Evolutionary conservation across 2,797 vertebrate genomes (phyloP).

Genomic region (Sebastes jordani): DNA sequence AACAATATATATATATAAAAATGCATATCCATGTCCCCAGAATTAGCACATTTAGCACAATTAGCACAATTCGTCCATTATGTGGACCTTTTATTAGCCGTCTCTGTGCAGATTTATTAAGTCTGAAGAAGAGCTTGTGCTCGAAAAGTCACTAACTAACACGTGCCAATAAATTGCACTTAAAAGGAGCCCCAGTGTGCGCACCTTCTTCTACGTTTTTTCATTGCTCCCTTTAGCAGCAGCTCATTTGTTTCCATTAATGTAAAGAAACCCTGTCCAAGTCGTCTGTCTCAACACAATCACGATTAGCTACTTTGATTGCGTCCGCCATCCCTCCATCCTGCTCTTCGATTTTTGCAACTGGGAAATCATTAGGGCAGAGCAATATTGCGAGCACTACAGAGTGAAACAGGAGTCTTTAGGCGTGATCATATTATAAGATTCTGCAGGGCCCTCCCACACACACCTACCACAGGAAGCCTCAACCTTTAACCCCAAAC

Average conservation of each 20-base stretch:
- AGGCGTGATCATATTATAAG: background rate
- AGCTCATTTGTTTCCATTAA: constrained; percentile 9
- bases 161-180: too few species aligned
- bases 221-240: background rate
- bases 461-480: constrained; percentile 13
- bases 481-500: background rate
- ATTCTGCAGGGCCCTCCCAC: background rate
- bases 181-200: too few species aligned
- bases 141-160: too few species aligned
- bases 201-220: too few species aligned
- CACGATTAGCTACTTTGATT: constrained; percentile 5
- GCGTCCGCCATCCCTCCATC: background rate
- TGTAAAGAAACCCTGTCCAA: background rate
- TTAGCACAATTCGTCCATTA: too few species aligned
- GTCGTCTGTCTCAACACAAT: background rate
- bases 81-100: too few species aligned
- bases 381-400: background rate
- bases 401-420: background rate
- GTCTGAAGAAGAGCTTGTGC: too few species aligned
- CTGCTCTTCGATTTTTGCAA: background rate
- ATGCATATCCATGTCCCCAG: too few species aligned
- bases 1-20: too few species aligned
- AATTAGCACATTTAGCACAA: too few species aligned
- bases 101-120: too few species aligned
- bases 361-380: background rate